phyloP scores from a whole-genome alignment of 1,140 invertebrate genomes.

The Hyles euphorbiae region DNA sequence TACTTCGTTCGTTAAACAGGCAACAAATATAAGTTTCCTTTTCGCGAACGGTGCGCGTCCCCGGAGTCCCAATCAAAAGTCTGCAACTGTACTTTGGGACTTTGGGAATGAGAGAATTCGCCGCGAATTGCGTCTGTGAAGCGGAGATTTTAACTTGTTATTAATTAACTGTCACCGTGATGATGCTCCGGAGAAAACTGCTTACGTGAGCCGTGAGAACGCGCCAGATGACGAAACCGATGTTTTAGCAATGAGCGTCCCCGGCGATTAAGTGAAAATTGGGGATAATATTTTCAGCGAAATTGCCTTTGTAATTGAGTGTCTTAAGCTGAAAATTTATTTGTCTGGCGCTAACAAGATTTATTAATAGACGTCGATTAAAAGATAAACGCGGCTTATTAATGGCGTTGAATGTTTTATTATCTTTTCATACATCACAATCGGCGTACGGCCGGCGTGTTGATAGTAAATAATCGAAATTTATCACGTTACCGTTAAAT shows the following conservation, averaged over 20 bases:
- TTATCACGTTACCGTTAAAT: too few species aligned
- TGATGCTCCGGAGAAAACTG: constrained; percentile 17
- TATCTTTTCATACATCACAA: too few species aligned
- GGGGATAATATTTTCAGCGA: constrained; percentile 15
- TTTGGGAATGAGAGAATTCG: constrained; percentile 29
- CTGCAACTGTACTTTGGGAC: constrained; percentile 38
- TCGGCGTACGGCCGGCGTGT: too few species aligned
- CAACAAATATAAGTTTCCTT: constrained; percentile 23
- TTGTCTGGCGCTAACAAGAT: constrained; percentile 3
- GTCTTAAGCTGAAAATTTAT: constrained; percentile 1
- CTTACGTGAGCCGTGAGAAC: constrained; percentile 23
- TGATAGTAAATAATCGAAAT: too few species aligned
- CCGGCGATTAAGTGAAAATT: constrained; percentile 35
- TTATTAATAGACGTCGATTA: not conserved
- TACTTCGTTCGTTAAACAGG: constrained; percentile 25
- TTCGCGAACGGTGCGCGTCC: constrained; percentile 14
- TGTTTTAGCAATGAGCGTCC: constrained; percentile 22
- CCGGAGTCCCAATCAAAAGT: constrained; percentile 38
- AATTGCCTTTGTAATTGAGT: constrained; percentile 3
- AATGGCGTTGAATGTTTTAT: too few species aligned
- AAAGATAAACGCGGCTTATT: too few species aligned
- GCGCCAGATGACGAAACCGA: constrained; percentile 29
- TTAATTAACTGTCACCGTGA: constrained; percentile 40
- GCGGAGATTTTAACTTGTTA: constrained; percentile 37
- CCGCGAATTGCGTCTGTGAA: constrained; percentile 19